Evolutionary conservation across 1,140 invertebrate species (phyloP).

Genomic region (Drosophila lacertosa): DNA sequence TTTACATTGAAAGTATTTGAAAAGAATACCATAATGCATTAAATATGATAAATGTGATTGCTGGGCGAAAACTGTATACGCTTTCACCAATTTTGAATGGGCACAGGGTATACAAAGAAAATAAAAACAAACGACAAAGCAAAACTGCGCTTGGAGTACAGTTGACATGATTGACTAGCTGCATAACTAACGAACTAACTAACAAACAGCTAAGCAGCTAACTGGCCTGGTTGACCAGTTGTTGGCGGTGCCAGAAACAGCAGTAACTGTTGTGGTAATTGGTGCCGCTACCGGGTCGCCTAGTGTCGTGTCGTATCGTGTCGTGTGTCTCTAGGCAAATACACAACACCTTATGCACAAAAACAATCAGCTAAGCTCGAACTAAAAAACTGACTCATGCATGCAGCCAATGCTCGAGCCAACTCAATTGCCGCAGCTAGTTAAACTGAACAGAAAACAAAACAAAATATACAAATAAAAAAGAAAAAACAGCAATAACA

Average conservation of each 20-base stretch:
- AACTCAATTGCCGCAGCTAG: slow-evolving; percentile 30
- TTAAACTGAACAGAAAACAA: slow-evolving; percentile 8
- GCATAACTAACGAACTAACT: slow-evolving; percentile 56
- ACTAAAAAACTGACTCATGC: slow-evolving; percentile 49
- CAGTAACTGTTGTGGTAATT: slow-evolving; percentile 38
- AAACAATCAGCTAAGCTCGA: slow-evolving; percentile 39
- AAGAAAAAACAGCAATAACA: slow-evolving; percentile 39
- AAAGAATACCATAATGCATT: too few species aligned
- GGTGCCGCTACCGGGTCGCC: slow-evolving; percentile 34
- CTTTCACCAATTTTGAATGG: background rate
- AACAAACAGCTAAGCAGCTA: slow-evolving; percentile 24
- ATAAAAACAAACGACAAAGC: slow-evolving; percentile 9
- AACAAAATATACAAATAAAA: slow-evolving; percentile 18
- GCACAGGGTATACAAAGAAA: slow-evolving; percentile 16
- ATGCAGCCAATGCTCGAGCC: slow-evolving; percentile 19
- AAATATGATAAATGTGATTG: background rate
- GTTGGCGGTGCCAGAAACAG: slow-evolving; percentile 18
- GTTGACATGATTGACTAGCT: slow-evolving; percentile 80
- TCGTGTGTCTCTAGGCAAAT: slow-evolving; percentile 49
- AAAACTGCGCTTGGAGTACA: slow-evolving; percentile 59
- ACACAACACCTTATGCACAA: slow-evolving; percentile 45
- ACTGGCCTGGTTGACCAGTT: slow-evolving; percentile 11
- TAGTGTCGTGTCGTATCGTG: slow-evolving; percentile 12
- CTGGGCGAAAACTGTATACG: background rate
- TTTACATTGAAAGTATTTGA: too few species aligned